These are phyloP conservation scores for Achlya flavicornis DNA, from an alignment of 2,888 invertebrate genomes.

Conservation along the genomic window DNA sequence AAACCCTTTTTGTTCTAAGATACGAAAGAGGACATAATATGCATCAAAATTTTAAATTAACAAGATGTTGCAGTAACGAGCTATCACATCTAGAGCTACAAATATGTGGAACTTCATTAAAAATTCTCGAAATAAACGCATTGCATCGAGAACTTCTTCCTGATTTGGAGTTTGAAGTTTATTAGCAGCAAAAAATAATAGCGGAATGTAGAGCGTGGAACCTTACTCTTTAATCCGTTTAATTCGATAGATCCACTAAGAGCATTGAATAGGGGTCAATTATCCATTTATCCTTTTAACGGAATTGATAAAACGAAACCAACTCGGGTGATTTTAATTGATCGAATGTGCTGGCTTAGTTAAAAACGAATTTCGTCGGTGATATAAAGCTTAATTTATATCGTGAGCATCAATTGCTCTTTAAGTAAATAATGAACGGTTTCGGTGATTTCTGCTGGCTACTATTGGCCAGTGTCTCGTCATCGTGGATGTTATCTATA, in stretches of 20 bases:
- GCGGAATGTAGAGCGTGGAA: slow-evolving; percentile 61
- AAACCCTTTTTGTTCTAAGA: too few species aligned
- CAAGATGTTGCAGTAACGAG: too few species aligned
- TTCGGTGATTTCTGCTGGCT: slow-evolving; percentile 7
- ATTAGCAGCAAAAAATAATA: slow-evolving; percentile 30
- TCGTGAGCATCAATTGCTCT: slow-evolving; percentile 32
- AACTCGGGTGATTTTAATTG: slow-evolving; percentile 80
- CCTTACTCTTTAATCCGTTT: slow-evolving; percentile 68
- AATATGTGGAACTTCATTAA: too few species aligned
- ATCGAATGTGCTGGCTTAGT: slow-evolving; percentile 68
- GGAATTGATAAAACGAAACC: slow-evolving; percentile 82
- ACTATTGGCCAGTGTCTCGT: not conserved
- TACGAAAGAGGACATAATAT: too few species aligned
- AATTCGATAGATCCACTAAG: slow-evolving; percentile 74
- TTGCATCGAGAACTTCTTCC: too few species aligned
- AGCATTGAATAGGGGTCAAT: slow-evolving; percentile 81
- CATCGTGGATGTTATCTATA: slow-evolving; percentile 7
- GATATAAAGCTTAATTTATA: slow-evolving; percentile 53
- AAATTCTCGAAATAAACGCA: too few species aligned
- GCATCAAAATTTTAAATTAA: too few species aligned
- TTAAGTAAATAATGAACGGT: slow-evolving; percentile 34
- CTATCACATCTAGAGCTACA: too few species aligned
- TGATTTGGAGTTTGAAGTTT: too few species aligned
- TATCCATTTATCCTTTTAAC: slow-evolving; percentile 84
- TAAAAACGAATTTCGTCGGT: slow-evolving; percentile 69